These are phyloP conservation scores for Poliocrania exsul DNA, from an alignment of 2,797 vertebrate species.

Conservation along the genomic window DNA sequence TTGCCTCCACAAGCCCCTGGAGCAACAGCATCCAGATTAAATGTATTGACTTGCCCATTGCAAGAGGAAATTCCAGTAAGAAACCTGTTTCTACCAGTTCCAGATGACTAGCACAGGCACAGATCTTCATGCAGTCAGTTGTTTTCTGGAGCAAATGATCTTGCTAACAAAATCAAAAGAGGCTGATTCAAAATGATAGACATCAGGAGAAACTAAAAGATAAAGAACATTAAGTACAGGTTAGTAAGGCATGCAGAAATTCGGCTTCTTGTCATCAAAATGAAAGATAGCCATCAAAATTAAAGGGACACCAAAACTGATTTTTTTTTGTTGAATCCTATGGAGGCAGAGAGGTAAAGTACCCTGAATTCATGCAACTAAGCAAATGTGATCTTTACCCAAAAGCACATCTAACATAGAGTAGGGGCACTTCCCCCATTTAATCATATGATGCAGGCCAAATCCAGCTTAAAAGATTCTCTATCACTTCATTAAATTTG, in stretches of 20 bases:
- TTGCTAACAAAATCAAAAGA: not conserved
- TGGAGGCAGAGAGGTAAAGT: not conserved
- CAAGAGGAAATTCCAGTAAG: constrained; percentile 19
- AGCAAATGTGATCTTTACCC: not conserved
- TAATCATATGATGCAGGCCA: not conserved
- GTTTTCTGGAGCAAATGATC: not conserved
- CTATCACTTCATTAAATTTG: constrained; percentile 49
- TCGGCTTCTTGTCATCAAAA: not conserved
- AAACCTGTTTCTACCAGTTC: not conserved
- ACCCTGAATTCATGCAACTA: not conserved
- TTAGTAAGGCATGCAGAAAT: not conserved
- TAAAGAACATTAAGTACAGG: not conserved
- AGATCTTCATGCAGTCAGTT: not conserved
- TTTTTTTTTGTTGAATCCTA: not conserved
- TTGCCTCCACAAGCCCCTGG: not conserved
- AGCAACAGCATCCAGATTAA: not conserved
- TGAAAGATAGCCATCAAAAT: not conserved
- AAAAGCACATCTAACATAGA: not conserved
- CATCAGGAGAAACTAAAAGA: not conserved
- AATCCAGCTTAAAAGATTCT: constrained; percentile 42
- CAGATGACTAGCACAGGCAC: not conserved
- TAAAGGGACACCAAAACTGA: not conserved
- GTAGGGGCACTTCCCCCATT: not conserved
- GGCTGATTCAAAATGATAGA: not conserved
- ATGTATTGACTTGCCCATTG: constrained; percentile 2